phyloP scores from a whole-genome alignment of 53 echinoderm and acorn worm species.

The Echinometra lucunter region DNA sequence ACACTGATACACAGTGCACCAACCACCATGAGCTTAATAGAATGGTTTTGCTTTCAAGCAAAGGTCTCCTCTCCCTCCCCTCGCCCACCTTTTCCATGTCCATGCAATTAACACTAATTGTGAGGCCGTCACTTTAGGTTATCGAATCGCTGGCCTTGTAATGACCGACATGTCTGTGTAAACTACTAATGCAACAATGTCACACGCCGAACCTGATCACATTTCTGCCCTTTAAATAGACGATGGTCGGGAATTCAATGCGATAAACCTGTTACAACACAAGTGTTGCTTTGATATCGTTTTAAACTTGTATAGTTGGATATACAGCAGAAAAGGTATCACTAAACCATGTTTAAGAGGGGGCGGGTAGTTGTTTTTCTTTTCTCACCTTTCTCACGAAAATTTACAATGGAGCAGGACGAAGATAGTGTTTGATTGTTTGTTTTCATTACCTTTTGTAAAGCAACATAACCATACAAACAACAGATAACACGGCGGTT shows the following conservation, averaged over 20 bases:
- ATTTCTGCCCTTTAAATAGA: not conserved
- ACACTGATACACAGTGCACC: not conserved
- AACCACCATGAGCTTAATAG: not conserved
- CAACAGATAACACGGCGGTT: no score
- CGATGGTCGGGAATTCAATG: not conserved
- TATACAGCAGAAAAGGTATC: no score
- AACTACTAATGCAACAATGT: slow-evolving; percentile 38
- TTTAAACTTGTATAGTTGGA: no score
- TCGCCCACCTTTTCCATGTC: not conserved
- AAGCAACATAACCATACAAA: no score
- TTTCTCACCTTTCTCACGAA: no score
- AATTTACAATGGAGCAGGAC: no score
- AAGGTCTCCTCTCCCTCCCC: not conserved
- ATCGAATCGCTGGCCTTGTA: not conserved
- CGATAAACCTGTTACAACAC: not conserved
- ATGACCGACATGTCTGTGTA: not conserved
- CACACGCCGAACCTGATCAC: not conserved
- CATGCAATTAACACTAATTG: not conserved
- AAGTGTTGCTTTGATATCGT: not conserved
- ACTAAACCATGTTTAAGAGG: no score
- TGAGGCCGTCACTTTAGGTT: not conserved
- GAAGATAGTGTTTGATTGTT: no score
- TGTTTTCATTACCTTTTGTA: no score
- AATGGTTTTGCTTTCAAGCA: not conserved
- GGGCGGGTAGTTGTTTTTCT: no score